Evolutionary conservation across 2,888 invertebrate species (phyloP).

Genomic region (Acrocera orbiculus): DNA sequence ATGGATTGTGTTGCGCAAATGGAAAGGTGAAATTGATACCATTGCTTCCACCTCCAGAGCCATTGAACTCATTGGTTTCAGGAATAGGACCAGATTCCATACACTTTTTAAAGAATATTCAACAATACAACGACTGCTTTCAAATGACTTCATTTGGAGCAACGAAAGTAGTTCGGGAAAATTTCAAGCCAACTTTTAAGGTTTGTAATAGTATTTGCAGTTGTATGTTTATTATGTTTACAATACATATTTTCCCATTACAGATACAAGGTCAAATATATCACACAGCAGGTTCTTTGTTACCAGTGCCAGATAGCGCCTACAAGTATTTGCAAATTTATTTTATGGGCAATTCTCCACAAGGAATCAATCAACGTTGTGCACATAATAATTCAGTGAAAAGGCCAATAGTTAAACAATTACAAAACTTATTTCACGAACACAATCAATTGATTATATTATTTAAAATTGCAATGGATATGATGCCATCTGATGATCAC

Average conservation of each 20-base stretch:
- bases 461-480: conserved; percentile 18
- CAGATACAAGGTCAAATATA: no score
- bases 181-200: conserved; percentile 8
- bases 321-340: conserved; percentile 7
- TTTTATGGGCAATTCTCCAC: conserved; percentile 5
- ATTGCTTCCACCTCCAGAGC: no score
- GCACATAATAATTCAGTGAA: conserved; percentile 5
- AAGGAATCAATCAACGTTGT: no score
- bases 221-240: conserved; percentile 1
- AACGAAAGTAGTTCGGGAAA: conserved; percentile 7
- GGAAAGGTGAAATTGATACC: no score
- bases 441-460: conserved; percentile 16
- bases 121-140: conserved; percentile 7
- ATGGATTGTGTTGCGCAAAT: no score
- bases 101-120: no score
- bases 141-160: conserved; percentile 5
- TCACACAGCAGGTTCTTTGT: no score
- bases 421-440: no score
- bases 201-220: conserved; percentile 1
- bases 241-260: conserved; percentile 1
- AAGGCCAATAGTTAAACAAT: conserved; percentile 12
- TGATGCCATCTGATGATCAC: no score
- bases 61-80: no score
- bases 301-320: no score
- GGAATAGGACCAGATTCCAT: no score